phyloP scores from a whole-genome alignment of 1,140 invertebrate genomes.

The Ceratitis capitata region DNA sequence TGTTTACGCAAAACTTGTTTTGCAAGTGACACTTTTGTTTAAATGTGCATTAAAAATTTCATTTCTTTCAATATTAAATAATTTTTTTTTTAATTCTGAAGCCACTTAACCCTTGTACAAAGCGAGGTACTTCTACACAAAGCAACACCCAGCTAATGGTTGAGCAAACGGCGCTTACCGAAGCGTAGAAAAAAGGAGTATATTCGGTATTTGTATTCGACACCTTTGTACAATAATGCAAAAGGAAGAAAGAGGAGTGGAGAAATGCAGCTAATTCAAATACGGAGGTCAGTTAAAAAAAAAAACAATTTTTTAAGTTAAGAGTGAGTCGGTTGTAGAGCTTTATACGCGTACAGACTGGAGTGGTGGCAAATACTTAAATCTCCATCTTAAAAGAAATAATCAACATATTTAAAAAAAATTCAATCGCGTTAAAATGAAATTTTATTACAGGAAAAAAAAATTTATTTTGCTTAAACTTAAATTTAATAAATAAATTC shows the following conservation, averaged over 20 bases:
- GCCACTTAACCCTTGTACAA: background rate
- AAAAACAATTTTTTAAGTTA: background rate
- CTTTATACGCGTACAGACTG: background rate
- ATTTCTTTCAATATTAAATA: background rate
- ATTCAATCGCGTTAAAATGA: no score
- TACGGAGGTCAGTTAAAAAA: background rate
- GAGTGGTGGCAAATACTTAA: background rate
- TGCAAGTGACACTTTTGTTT: slow-evolving; percentile 35
- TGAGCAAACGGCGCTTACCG: background rate
- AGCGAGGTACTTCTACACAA: background rate
- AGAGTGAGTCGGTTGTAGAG: background rate
- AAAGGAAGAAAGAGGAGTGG: background rate
- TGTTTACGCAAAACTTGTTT: slow-evolving; percentile 29
- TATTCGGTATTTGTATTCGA: background rate
- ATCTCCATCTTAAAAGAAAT: background rate
- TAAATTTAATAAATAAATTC: background rate
- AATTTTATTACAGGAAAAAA: background rate
- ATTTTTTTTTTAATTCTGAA: background rate
- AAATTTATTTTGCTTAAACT: background rate
- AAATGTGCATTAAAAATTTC: slow-evolving; percentile 30
- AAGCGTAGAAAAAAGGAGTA: background rate
- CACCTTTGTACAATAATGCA: slow-evolving; percentile 3
- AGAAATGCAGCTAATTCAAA: background rate
- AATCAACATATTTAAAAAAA: background rate
- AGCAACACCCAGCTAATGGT: background rate